Evolutionary conservation across 2,888 invertebrate species (phyloP).

Genomic region (Torymus auratus): DNA sequence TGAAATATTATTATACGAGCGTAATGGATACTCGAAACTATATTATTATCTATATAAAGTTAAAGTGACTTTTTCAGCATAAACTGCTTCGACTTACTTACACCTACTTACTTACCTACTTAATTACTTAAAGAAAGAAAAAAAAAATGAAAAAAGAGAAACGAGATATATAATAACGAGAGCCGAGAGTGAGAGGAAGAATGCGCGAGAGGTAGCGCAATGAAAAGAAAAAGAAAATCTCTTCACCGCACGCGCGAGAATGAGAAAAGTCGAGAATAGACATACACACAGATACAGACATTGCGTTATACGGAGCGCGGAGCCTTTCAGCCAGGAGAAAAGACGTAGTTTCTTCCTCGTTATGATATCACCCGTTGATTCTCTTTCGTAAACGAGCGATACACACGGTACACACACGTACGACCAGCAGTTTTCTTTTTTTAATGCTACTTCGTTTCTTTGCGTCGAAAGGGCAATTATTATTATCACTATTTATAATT

Average conservation of each 20-base stretch:
- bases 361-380: conserved; percentile 6
- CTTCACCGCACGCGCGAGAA: background rate
- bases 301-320: too few relatives aligned
- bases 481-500: too few relatives aligned
- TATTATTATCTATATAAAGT: conserved; percentile 62
- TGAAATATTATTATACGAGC: conserved; percentile 64
- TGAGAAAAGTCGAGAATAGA: too few relatives aligned
- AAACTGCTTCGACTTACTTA: conserved; percentile 63
- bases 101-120: conserved; percentile 67
- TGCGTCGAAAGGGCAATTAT: too few relatives aligned
- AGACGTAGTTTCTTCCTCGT: conserved; percentile 6
- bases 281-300: too few relatives aligned
- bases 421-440: conserved; percentile 19
- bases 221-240: conserved; percentile 11
- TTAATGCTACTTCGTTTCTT: conserved; percentile 1
- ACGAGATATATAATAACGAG: background rate
- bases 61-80: conserved; percentile 63
- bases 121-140: conserved; percentile 64
- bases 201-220: background rate
- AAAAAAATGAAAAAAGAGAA: conserved; percentile 28
- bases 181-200: conserved; percentile 20
- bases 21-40: conserved; percentile 60
- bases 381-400: background rate
- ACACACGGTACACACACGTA: background rate
- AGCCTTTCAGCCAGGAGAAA: background rate